Evolutionary conservation across 1,140 invertebrate genomes (phyloP), one percentile per base, ranked within the genome.

Genomic region (Zaprionus vittiger): DNA sequence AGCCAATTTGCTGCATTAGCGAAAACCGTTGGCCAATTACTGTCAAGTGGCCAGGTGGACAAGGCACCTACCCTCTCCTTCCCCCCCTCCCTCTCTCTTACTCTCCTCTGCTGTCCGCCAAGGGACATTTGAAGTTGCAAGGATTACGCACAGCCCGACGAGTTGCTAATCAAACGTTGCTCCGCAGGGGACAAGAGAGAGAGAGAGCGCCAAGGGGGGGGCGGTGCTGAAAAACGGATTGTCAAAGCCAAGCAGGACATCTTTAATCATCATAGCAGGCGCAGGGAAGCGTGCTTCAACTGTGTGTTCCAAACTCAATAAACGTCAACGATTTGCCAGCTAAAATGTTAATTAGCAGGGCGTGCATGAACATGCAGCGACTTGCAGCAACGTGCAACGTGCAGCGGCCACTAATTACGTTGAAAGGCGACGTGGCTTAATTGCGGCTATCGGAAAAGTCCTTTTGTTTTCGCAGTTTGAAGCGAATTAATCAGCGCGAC

Each of bases 1-100:
- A 90, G 85, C 85, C 85, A 90, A 90, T 90, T 90, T 90, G 73
- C 67, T 69, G 85, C 82, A 90, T 90, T 90, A 90, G 85, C 85
- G 85, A 81, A 85, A 85, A 90, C 85, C 81, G 85, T 90, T 85
- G 81, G 81, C 61, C 81, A 90, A 90, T 90, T 90, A 90, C 73
- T 85, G 85, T 90, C 85, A 82, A 81, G 71, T 85, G 47, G 72
- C 44, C 61, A 76, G 61, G 60, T 22, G 24, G 17, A 11, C 44
- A 22, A 28, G 28, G 28, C 28, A 31, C 26, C 26, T 7, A 28
- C 28, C 28, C 31, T 4, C 31, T 2, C 5, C 7, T 2, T 6
- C 41, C 15, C 5, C 4, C 49, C 2, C 22, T 5, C 15, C 26
- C 44, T 17, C 38, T 11, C 2, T 7, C 22, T 4, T 4, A 12